phyloP scores from a whole-genome alignment of 1,140 invertebrate genomes.

The Lepidurus packardi region DNA sequence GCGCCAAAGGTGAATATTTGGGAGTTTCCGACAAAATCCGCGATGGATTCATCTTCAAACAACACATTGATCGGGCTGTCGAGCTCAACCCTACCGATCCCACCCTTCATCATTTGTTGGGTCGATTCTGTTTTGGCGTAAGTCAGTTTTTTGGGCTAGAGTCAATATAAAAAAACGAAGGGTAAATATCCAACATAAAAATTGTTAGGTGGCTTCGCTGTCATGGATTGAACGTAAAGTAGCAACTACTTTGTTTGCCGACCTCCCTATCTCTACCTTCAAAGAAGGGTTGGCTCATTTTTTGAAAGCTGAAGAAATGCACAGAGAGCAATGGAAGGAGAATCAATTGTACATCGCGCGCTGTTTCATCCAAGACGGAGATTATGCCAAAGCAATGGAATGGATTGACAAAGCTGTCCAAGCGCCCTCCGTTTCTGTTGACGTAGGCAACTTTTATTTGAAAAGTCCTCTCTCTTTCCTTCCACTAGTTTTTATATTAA shows the following conservation, averaged over 20 bases:
- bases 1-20: constrained; percentile 55
- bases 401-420: constrained; percentile 53
- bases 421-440: constrained; percentile 44
- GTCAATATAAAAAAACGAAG: background rate
- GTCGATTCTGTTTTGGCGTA: constrained; percentile 63
- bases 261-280: constrained; percentile 57
- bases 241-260: constrained; percentile 61
- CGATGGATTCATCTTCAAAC: constrained; percentile 61
- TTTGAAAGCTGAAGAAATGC: constrained; percentile 57
- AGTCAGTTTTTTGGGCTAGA: constrained; percentile 34
- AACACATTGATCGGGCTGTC: constrained; percentile 65
- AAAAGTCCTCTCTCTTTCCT: constrained; percentile 23
- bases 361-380: constrained; percentile 54
- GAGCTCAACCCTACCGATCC: constrained; percentile 59
- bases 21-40: constrained; percentile 61
- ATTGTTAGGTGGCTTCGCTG: constrained; percentile 53
- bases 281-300: constrained; percentile 63
- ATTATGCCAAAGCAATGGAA: constrained; percentile 52
- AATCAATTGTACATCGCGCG: constrained; percentile 66
- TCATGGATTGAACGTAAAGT: constrained; percentile 66
- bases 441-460: constrained; percentile 45
- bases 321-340: constrained; percentile 58
- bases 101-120: constrained; percentile 62
- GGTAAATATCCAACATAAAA: background rate
- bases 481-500: background rate